Conservation (phyloP, 2,113 vertebrate genomes). For the Pampusana beccarii region DNA sequence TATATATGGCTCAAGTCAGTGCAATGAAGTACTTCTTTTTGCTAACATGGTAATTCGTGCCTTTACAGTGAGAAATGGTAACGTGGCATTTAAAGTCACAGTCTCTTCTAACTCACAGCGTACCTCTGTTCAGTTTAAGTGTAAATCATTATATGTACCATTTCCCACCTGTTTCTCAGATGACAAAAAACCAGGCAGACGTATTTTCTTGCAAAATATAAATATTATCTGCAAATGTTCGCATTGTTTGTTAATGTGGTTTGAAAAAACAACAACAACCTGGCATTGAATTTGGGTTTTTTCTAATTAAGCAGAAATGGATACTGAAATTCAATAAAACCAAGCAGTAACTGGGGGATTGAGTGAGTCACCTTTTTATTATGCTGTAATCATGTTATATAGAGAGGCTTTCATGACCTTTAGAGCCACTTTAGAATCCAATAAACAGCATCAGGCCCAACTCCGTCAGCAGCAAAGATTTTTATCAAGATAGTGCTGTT, state of each 20-base stretch:
- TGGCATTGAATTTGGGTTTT: neutral
- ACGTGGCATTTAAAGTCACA: neutral
- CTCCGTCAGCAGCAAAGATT: constrained; percentile 35
- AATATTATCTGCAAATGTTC: neutral
- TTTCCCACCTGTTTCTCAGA: neutral
- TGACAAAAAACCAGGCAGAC: neutral
- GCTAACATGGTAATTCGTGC: neutral
- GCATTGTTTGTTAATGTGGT: neutral
- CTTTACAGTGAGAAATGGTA: neutral
- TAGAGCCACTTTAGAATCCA: constrained; percentile 20
- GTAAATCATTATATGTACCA: neutral
- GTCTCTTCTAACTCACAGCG: neutral
- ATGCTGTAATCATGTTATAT: neutral
- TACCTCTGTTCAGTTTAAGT: neutral
- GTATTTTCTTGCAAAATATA: neutral
- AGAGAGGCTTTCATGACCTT: constrained; percentile 27
- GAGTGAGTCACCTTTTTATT: constrained; percentile 4
- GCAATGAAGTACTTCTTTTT: neutral
- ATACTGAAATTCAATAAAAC: constrained; percentile 31
- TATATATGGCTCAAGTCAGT: neutral
- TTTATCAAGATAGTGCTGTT: neutral
- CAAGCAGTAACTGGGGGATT: neutral
- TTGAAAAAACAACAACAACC: neutral
- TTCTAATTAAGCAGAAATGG: constrained; percentile 45
- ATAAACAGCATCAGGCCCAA: neutral